Percentiles rank a stretch among this genome's conserved stretches.
Conservation (phyloP, 2,888 invertebrate species). For the Rhimphoctona megacephalus region DNA sequence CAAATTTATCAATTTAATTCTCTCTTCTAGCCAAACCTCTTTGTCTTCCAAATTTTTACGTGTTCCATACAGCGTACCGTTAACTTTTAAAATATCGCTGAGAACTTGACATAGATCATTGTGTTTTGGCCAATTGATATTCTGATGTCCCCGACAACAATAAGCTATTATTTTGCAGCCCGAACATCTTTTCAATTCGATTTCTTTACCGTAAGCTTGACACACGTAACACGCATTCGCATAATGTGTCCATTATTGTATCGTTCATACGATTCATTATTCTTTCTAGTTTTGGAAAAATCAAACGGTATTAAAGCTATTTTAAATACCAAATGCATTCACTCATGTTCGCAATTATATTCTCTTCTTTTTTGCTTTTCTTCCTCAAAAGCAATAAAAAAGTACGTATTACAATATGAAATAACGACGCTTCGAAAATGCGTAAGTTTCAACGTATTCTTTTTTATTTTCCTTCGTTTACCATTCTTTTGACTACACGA, state of each 20-base stretch:
- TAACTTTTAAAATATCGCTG: constrained; percentile 18
- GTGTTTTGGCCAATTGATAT: constrained; percentile 80
- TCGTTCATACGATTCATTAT: not conserved
- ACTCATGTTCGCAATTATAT: too few species aligned
- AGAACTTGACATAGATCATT: constrained; percentile 77
- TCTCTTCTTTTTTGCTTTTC: too few species aligned
- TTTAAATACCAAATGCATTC: not conserved
- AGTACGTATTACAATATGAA: too few species aligned
- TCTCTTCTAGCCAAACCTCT: constrained; percentile 70
- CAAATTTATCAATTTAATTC: constrained; percentile 75
- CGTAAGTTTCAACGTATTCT: too few species aligned
- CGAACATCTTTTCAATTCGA: constrained; percentile 78
- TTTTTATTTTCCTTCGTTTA: too few species aligned
- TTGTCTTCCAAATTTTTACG: constrained; percentile 44
- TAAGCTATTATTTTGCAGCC: constrained; percentile 81
- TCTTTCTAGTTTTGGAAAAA: not conserved
- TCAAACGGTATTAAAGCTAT: not conserved
- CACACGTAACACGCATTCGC: constrained; percentile 82
- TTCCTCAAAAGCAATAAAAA: too few species aligned
- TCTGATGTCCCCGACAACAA: constrained; percentile 80
- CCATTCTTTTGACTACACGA: too few species aligned
- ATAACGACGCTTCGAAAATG: too few species aligned
- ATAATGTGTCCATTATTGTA: constrained; percentile 68
- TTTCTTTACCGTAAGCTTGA: constrained; percentile 75
- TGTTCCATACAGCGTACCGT: constrained; percentile 40